Conservation (phyloP, 2,888 invertebrate species). For the Drosophila algonquin region DNA sequence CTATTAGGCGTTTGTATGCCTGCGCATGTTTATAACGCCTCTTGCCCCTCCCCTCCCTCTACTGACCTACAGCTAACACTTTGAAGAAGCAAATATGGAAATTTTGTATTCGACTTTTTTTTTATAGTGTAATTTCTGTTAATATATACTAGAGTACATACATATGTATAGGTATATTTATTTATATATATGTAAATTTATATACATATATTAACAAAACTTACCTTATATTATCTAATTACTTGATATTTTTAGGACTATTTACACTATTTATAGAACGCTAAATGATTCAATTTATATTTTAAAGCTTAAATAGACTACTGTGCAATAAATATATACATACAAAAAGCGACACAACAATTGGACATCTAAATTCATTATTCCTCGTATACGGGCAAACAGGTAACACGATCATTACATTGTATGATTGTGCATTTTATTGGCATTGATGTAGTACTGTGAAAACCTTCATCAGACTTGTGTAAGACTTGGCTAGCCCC, state of each 20-base stretch:
- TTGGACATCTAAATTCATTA: background rate
- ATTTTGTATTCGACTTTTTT: conserved; percentile 40
- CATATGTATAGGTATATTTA: background rate
- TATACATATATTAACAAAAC: conserved; percentile 42
- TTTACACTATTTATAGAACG: conserved; percentile 32
- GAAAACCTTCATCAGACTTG: too few relatives aligned
- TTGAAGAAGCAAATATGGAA: conserved; percentile 36
- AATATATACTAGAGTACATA: conserved; percentile 20
- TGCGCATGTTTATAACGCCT: conserved; percentile 16
- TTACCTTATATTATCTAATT: conserved; percentile 24
- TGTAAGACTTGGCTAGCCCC: too few relatives aligned
- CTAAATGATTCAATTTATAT: conserved; percentile 39
- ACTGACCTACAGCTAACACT: background rate
- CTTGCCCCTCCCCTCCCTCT: conserved; percentile 7
- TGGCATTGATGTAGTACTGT: too few relatives aligned
- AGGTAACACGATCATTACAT: too few relatives aligned
- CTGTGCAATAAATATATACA: conserved; percentile 66
- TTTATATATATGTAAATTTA: conserved; percentile 19
- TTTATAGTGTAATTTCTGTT: conserved; percentile 39
- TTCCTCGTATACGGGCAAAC: too few relatives aligned
- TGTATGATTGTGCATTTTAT: too few relatives aligned
- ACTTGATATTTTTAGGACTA: conserved; percentile 49
- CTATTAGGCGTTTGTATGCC: conserved; percentile 33
- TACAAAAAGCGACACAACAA: conserved; percentile 11
- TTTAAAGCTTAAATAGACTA: conserved; percentile 63